Base-by-base conservation (phyloP, 2,888 invertebrate species). In the Ctenicera cuprea region DNA sequence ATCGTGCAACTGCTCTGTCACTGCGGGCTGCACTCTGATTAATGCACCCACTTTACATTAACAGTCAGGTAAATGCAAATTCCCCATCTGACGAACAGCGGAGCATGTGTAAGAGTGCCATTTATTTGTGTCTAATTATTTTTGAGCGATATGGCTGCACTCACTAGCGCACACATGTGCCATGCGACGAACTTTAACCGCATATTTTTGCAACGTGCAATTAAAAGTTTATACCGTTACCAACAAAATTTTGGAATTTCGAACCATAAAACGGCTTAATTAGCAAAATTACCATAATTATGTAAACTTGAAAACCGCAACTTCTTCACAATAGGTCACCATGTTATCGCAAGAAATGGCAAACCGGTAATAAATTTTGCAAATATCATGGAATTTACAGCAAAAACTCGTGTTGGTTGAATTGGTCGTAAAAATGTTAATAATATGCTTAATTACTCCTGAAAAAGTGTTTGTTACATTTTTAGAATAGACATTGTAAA, bases 41-140 rank as follows among this genome's bases (percentile, higher is more conserved):
- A 86, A 86, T 86, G 86, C 86, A 84, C 82, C 85, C 86, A 84
- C 86, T 86, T 86, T 86, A 83, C 85, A 86, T 86, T 86, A 86
- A 86, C 86, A 86, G 84, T 86, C 86, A 86, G 83, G 86, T 86
- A 86, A 86, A 86, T 86, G 74, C 76, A 72, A 72, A 76, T 72
- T 76, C 69, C 59, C 74, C 66, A 68, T 67, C 67, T 74, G 71
- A 75, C 75, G 70, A 71, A 73, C 59, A 68, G 66, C 65, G 45
- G 68, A 74, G 67, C 71, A 74, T 74, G 65, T 73, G 71, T 68
- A 74, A 76, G 68, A 74, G 64, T 70, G 57, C 65, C 71, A 74
- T 69, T 69, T 74, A 74, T 76, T 59, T 70, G 65, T 48, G 59
- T 71, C 71, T 74, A 74, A 72, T 69, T 69, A 74, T 71, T 76